Evolutionary conservation across 2,113 vertebrate genomes (phyloP).

Genomic region (Microcebus jonahi): DNA sequence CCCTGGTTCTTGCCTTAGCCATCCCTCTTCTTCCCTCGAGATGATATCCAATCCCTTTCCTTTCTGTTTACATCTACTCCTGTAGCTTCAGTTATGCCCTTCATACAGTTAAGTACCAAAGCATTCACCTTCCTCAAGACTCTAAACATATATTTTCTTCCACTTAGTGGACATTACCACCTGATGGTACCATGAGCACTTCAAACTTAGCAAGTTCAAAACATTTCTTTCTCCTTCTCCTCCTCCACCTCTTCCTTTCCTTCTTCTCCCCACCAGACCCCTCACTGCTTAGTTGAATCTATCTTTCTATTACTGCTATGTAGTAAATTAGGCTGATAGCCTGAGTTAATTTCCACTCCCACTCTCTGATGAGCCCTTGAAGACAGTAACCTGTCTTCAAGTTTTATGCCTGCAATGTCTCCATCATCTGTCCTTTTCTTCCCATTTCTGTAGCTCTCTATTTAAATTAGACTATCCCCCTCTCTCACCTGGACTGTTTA

Average conservation of each 20-base stretch:
- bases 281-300: background rate
- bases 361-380: background rate
- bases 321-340: background rate
- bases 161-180: background rate
- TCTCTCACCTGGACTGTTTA: background rate
- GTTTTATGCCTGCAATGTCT: background rate
- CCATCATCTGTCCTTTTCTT: background rate
- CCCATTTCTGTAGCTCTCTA: background rate
- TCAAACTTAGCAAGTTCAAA: background rate
- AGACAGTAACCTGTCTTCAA: background rate
- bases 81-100: background rate
- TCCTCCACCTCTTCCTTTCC: background rate
- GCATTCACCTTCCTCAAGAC: background rate
- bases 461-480: background rate
- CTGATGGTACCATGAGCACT: background rate
- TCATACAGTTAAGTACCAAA: background rate
- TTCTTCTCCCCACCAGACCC: background rate
- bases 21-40: background rate
- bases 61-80: background rate
- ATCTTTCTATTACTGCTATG: background rate
- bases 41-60: background rate
- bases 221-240: background rate
- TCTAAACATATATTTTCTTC: background rate
- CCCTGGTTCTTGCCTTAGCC: background rate
- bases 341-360: background rate